Conservation (phyloP, 1,140 invertebrate species). For the Drosophila jambulina region DNA sequence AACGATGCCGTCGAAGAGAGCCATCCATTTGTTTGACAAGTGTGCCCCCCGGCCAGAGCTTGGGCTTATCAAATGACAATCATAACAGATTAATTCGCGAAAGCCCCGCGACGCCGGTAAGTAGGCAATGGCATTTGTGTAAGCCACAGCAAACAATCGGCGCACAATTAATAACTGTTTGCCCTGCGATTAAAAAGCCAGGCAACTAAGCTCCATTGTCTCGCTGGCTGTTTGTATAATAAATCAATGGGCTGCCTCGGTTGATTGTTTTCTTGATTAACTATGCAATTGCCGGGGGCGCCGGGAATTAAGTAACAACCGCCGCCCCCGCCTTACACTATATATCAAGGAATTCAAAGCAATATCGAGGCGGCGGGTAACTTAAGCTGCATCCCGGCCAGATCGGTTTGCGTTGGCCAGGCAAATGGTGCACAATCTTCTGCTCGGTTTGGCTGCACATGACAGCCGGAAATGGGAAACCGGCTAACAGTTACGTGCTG, state of each 20-base stretch:
- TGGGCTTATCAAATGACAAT: conserved; percentile 73
- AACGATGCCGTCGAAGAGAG: conserved; percentile 48
- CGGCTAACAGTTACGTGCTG: conserved; percentile 76
- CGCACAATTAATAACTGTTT: conserved; percentile 80
- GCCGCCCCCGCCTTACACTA: background rate
- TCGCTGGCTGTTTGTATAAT: conserved; percentile 70
- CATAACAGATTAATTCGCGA: conserved; percentile 77
- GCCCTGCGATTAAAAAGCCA: conserved; percentile 70
- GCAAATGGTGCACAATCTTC: conserved; percentile 76
- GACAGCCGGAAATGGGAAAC: conserved; percentile 80
- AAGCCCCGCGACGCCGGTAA: conserved; percentile 57
- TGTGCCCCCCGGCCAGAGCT: conserved; percentile 5
- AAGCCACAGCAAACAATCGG: conserved; percentile 58
- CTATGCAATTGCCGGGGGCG: conserved; percentile 55
- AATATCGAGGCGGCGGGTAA: conserved; percentile 46
- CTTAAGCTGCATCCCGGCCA: conserved; percentile 45
- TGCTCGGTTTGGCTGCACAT: conserved; percentile 77
- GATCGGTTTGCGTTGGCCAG: conserved; percentile 21
- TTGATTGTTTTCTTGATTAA: conserved; percentile 75
- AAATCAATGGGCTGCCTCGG: conserved; percentile 65
- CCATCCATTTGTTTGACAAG: conserved; percentile 58
- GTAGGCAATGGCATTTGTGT: conserved; percentile 51
- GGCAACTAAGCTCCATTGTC: conserved; percentile 41
- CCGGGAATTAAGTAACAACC: conserved; percentile 48
- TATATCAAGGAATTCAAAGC: conserved; percentile 19